Conservation (phyloP, 2,113 vertebrate species). For the Psittacula cyanocephala region DNA sequence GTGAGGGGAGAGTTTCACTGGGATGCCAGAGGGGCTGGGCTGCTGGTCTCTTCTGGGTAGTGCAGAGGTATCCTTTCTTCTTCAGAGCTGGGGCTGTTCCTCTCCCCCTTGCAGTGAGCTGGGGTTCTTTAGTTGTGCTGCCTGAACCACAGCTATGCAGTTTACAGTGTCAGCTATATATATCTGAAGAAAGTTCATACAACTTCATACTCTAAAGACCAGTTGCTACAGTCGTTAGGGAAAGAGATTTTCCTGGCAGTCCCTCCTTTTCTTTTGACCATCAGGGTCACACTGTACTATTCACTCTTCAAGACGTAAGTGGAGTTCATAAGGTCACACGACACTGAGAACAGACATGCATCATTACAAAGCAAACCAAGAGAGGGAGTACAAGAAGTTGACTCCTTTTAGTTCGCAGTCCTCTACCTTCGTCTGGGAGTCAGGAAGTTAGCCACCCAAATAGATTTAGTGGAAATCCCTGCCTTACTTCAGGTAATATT, state of each 20-base stretch:
- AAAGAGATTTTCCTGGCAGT: neutral
- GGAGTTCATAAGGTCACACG: neutral
- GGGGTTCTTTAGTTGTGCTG: neutral
- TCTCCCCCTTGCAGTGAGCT: neutral
- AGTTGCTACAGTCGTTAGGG: neutral
- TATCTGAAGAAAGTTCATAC: neutral
- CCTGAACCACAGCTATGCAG: neutral
- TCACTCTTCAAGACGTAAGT: neutral
- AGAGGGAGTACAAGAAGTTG: neutral
- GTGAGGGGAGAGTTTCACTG: neutral
- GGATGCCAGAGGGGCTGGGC: neutral
- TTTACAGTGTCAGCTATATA: neutral
- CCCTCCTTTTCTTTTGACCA: neutral
- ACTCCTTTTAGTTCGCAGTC: neutral
- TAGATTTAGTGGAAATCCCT: neutral
- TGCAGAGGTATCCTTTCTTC: neutral
- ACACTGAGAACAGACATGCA: neutral
- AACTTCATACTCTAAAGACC: neutral
- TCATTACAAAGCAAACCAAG: neutral
- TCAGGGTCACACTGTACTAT: neutral
- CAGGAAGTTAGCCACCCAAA: neutral
- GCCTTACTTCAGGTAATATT: neutral
- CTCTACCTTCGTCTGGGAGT: neutral
- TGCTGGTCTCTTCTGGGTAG: neutral
- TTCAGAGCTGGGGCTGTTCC: neutral